These are phyloP conservation scores for Alloscopus bannaensis DNA, from an alignment of 2,888 invertebrate genomes.

Conservation along the genomic window DNA sequence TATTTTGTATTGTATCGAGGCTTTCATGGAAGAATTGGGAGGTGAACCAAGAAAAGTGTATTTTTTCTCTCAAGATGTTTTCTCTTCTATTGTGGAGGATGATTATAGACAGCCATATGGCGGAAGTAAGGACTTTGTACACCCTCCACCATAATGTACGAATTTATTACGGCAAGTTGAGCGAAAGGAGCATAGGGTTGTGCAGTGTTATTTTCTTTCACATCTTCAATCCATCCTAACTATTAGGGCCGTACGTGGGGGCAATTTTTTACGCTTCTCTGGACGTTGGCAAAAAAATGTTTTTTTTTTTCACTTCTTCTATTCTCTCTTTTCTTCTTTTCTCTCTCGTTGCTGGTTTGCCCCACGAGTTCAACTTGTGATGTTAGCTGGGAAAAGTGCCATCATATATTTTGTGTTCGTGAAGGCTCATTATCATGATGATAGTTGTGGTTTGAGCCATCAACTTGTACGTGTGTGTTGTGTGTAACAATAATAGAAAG, in stretches of 20 bases:
- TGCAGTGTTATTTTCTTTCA: slow-evolving; percentile 33
- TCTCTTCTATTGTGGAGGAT: background rate
- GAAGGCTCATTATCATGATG: slow-evolving; percentile 57
- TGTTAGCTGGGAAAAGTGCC: slow-evolving; percentile 13
- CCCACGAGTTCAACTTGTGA: background rate
- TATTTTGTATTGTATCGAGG: too few species aligned
- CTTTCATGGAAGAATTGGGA: too few species aligned
- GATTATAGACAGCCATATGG: background rate
- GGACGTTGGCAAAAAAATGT: slow-evolving; percentile 15
- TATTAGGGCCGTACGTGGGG: slow-evolving; percentile 28
- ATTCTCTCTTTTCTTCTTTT: background rate
- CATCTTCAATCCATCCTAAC: slow-evolving; percentile 33
- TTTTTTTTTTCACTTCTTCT: background rate
- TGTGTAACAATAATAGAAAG: slow-evolving; percentile 32
- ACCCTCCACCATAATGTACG: too few species aligned
- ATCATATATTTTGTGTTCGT: slow-evolving; percentile 47
- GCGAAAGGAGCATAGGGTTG: slow-evolving; percentile 4
- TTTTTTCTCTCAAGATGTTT: too few species aligned
- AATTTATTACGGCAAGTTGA: slow-evolving; percentile 25
- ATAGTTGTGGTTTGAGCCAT: slow-evolving; percentile 40
- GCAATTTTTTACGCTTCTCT: slow-evolving; percentile 46
- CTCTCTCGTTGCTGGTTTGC: too few species aligned
- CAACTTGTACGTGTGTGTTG: slow-evolving; percentile 25
- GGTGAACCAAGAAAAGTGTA: too few species aligned
- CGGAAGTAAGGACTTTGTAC: too few species aligned